Percentiles rank a stretch among this genome's conserved stretches.
phyloP scores from a whole-genome alignment of 2,888 invertebrate species.

The Aspidiotus destructor region DNA sequence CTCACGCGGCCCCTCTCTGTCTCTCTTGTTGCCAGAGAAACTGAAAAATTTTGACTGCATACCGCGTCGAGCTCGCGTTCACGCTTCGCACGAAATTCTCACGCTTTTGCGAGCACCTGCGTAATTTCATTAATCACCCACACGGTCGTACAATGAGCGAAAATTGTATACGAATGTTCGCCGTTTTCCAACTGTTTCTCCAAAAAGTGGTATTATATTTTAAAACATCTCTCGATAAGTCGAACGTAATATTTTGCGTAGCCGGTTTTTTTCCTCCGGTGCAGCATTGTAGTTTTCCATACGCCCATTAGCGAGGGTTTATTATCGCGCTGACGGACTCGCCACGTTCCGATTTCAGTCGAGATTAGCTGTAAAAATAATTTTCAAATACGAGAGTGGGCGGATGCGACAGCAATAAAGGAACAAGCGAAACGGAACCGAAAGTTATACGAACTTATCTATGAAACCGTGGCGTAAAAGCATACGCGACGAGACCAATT shows the following conservation, averaged over 20 bases:
- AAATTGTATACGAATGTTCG: not conserved
- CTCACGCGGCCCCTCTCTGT: too few species aligned
- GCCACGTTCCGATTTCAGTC: too few species aligned
- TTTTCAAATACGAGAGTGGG: too few species aligned
- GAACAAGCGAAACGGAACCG: too few species aligned
- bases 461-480: too few species aligned
- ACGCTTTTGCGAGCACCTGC: conserved; percentile 1
- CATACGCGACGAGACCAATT: not conserved
- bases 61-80: not conserved
- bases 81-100: conserved; percentile 2
- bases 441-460: not conserved
- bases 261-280: not conserved
- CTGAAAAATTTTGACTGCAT: not conserved
- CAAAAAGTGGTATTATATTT: not conserved
- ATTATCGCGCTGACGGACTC: too few species aligned
- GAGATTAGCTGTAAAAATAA: too few species aligned
- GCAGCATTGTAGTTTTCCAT: not conserved
- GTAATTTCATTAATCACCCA: conserved; percentile 2
- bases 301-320: too few species aligned
- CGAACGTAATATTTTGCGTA: not conserved
- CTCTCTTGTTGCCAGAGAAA: not conserved
- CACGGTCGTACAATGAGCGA: not conserved
- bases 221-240: not conserved
- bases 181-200: not conserved
- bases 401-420: too few species aligned